These are phyloP conservation scores for Cataglyphis cursor DNA, from an alignment of 2,888 invertebrate species.

Conservation along the genomic window DNA sequence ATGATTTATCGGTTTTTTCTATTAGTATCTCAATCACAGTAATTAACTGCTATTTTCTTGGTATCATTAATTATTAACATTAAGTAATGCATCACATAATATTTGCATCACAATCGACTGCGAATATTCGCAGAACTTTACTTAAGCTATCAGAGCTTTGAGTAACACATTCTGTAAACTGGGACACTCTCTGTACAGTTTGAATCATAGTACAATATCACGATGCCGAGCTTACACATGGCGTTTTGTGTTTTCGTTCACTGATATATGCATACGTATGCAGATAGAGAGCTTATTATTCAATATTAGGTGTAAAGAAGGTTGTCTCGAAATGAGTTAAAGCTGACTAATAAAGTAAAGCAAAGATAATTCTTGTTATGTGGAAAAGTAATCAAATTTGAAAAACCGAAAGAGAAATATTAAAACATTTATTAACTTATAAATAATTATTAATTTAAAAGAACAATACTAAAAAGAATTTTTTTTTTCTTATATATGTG, in stretches of 20 bases:
- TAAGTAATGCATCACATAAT: constrained; percentile 5
- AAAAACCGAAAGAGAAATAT: neutral
- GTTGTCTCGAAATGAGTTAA: constrained; percentile 37
- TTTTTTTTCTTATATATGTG: neutral
- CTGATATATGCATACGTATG: constrained; percentile 45
- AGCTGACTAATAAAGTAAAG: constrained; percentile 19
- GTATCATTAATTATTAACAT: constrained; percentile 27
- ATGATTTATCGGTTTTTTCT: constrained; percentile 15
- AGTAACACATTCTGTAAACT: constrained; percentile 41
- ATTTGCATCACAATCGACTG: constrained; percentile 31
- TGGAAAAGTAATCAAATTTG: neutral
- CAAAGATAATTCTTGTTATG: constrained; percentile 11
- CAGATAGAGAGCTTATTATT: constrained; percentile 49
- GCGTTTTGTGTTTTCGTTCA: constrained; percentile 52
- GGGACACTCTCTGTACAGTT: constrained; percentile 44
- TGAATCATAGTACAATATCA: constrained; percentile 48
- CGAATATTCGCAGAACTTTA: constrained; percentile 38
- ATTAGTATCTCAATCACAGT: constrained; percentile 1
- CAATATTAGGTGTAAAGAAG: constrained; percentile 18
- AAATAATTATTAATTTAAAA: constrained; percentile 5
- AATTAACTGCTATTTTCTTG: constrained; percentile 29
- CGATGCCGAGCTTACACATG: constrained; percentile 31
- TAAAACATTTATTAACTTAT: neutral
- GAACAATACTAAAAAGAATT: neutral
- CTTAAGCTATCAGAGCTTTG: constrained; percentile 47